Percentiles rank a stretch among this genome's conserved stretches.
These are phyloP conservation scores for Drosophila borealis DNA, from an alignment of 2,888 invertebrate species.

Conservation along the genomic window DNA sequence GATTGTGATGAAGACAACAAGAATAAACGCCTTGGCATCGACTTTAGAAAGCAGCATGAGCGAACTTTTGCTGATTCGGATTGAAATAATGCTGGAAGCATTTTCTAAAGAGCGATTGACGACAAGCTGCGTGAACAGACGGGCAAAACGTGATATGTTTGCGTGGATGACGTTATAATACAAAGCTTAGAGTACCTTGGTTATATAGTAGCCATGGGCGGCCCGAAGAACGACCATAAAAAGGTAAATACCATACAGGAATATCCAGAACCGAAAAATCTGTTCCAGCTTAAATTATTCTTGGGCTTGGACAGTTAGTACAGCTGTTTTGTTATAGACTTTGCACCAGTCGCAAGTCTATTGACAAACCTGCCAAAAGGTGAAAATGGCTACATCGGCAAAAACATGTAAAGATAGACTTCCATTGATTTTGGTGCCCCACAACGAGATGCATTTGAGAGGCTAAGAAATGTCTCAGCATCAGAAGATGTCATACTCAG, in stretches of 20 bases:
- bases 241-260: slow-evolving; percentile 2
- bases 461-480: too few relatives aligned
- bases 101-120: slow-evolving; percentile 13
- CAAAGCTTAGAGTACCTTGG: slow-evolving; percentile 4
- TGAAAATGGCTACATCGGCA: too few relatives aligned
- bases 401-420: too few relatives aligned
- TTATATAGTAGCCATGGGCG: not conserved
- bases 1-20: not conserved
- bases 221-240: not conserved
- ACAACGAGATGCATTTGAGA: too few relatives aligned
- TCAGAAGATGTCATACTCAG: too few relatives aligned
- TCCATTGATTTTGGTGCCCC: too few relatives aligned
- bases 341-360: not conserved
- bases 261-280: not conserved
- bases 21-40: not conserved
- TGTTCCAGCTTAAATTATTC: not conserved
- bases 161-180: slow-evolving; percentile 5
- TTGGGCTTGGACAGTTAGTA: slow-evolving; percentile 6
- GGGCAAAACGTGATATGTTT: not conserved
- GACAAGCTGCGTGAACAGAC: too few relatives aligned
- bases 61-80: slow-evolving; percentile 3
- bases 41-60: slow-evolving; percentile 10
- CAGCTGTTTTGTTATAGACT: slow-evolving; percentile 5
- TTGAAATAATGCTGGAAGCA: slow-evolving; percentile 16
- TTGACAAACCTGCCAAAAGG: too few relatives aligned